phyloP scores from a whole-genome alignment of 2,113 vertebrate genomes.

The Leptobrachium leishanense region DNA sequence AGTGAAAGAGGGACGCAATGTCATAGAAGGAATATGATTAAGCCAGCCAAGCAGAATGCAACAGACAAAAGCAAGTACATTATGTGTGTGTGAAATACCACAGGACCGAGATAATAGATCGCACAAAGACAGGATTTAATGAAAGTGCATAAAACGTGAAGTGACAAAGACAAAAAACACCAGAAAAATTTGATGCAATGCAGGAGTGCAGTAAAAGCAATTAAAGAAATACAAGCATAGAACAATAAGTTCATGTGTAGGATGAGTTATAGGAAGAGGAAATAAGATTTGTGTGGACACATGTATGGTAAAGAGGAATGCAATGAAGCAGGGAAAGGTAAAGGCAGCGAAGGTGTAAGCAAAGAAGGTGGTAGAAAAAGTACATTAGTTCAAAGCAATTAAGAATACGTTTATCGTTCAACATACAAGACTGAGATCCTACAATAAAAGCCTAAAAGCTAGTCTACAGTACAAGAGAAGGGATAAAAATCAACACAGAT shows the following conservation, averaged over 20 bases:
- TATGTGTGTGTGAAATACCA: too few relatives aligned
- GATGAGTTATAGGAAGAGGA: background rate
- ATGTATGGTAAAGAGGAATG: background rate
- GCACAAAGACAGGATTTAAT: background rate
- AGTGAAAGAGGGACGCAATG: constrained; percentile 50
- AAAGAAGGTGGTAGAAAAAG: constrained; percentile 13
- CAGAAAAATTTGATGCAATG: too few relatives aligned
- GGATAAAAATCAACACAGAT: too few relatives aligned
- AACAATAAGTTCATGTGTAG: background rate
- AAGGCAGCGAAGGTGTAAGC: background rate
- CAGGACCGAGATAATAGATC: too few relatives aligned
- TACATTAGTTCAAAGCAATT: constrained; percentile 13
- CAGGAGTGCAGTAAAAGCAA: too few relatives aligned
- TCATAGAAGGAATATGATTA: constrained; percentile 49
- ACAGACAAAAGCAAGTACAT: background rate
- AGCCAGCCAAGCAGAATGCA: constrained; percentile 6
- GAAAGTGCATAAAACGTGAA: background rate
- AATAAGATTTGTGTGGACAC: background rate
- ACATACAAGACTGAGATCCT: too few relatives aligned
- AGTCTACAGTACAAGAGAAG: too few relatives aligned
- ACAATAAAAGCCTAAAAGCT: too few relatives aligned
- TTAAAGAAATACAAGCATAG: too few relatives aligned
- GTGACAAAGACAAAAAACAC: too few relatives aligned
- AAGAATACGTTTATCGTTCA: too few relatives aligned
- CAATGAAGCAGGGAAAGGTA: background rate